Evolutionary conservation across 2,113 vertebrate genomes (phyloP).

Genomic region (Ursus arctos): DNA sequence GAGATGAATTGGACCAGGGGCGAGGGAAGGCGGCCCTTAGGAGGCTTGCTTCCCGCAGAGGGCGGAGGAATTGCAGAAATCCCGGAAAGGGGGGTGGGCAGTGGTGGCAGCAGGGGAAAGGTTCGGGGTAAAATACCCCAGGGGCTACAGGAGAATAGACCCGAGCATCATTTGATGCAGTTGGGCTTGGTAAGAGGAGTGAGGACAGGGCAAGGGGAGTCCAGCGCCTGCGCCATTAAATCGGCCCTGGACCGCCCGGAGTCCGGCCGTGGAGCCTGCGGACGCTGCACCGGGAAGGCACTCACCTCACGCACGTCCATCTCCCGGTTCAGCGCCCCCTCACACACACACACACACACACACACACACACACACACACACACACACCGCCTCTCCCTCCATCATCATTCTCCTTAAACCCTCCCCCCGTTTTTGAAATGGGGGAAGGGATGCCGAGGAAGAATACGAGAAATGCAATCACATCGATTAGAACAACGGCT

Average conservation of each 20-base stretch:
- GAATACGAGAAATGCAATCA: conserved; percentile 46
- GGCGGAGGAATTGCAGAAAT: not conserved
- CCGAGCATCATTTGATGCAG: not conserved
- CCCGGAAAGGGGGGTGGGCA: not conserved
- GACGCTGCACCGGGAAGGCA: conserved; percentile 1
- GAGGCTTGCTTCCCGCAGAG: not conserved
- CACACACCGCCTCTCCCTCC: not conserved
- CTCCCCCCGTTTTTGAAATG: conserved; percentile 35
- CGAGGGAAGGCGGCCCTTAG: not conserved
- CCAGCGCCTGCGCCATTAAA: conserved; percentile 86
- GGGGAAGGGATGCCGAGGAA: conserved; percentile 49
- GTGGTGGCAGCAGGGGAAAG: not conserved
- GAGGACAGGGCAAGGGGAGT: not conserved
- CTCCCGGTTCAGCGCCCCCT: not conserved
- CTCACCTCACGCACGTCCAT: not conserved
- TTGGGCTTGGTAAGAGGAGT: not conserved
- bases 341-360: not conserved
- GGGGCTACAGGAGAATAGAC: not conserved
- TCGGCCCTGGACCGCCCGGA: conserved; percentile 19
- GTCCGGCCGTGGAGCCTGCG: not conserved
- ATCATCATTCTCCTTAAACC: not conserved
- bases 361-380: not conserved
- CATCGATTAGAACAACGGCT: conserved; percentile 61
- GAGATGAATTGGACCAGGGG: not conserved
- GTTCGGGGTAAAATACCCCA: conserved; percentile 23